These are phyloP conservation scores for Automeris io DNA, from an alignment of 2,888 invertebrate species.

Conservation along the genomic window DNA sequence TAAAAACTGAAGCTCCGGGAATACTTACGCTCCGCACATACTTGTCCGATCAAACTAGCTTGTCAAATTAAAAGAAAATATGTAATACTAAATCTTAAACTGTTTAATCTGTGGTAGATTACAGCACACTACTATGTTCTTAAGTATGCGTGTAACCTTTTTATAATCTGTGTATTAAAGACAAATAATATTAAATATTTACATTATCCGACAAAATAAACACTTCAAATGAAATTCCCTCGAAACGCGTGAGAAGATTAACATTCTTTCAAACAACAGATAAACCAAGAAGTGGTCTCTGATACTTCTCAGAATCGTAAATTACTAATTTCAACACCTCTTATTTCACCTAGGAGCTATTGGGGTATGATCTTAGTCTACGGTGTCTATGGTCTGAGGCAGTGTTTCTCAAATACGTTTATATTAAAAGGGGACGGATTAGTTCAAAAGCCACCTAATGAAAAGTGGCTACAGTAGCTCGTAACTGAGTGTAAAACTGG, in stretches of 20 bases:
- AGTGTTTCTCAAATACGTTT: too few species aligned
- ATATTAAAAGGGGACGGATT: too few species aligned
- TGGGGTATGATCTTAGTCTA: conserved; percentile 11
- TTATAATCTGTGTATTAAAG: conserved; percentile 22
- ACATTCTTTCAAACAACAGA: conserved; percentile 31
- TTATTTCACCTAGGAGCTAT: conserved; percentile 40
- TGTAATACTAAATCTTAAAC: too few species aligned
- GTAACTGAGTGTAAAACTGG: too few species aligned
- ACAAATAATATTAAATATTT: conserved; percentile 15
- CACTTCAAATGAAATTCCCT: too few species aligned
- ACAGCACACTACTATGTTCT: too few species aligned
- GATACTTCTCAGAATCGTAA: conserved; percentile 43
- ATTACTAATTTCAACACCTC: conserved; percentile 45
- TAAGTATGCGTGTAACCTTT: too few species aligned
- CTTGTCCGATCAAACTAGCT: not conserved
- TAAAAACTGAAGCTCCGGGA: too few species aligned
- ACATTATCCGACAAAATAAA: conserved; percentile 4
- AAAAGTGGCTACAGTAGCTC: too few species aligned
- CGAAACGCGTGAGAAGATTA: conserved; percentile 24
- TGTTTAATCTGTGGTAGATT: too few species aligned
- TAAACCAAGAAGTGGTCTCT: conserved; percentile 44
- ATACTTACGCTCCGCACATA: too few species aligned
- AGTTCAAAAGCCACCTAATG: too few species aligned
- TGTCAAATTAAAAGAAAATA: not conserved
- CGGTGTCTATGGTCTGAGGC: conserved; percentile 15